These are phyloP conservation scores for Megalops atlanticus DNA, from an alignment of 2,113 vertebrate species.

Conservation along the genomic window DNA sequence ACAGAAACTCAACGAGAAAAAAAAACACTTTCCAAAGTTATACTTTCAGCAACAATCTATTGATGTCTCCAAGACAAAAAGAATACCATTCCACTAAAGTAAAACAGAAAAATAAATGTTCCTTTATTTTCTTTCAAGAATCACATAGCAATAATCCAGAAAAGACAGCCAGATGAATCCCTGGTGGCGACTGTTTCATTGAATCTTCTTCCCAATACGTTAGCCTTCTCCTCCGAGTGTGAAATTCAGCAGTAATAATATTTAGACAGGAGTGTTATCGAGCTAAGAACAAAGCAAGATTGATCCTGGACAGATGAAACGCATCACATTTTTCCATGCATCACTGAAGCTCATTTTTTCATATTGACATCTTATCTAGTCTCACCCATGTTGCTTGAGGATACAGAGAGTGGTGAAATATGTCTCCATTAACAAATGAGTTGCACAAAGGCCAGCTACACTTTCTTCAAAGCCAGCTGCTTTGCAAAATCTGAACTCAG, in stretches of 20 bases:
- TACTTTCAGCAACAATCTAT: background rate
- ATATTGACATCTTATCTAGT: slow-evolving; percentile 28
- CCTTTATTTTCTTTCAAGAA: slow-evolving; percentile 19
- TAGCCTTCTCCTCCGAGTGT: slow-evolving; percentile 5
- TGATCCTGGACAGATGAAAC: slow-evolving; percentile 25
- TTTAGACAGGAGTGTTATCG: slow-evolving; percentile 19
- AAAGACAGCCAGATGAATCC: background rate
- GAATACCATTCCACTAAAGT: background rate
- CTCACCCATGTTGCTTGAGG: background rate
- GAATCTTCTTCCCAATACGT: slow-evolving; percentile 17
- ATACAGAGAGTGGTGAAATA: slow-evolving; percentile 22
- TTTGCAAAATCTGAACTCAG: slow-evolving; percentile 42
- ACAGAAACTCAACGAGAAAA: background rate
- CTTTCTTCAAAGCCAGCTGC: slow-evolving; percentile 44
- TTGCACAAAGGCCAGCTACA: slow-evolving; percentile 30
- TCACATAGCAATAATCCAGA: slow-evolving; percentile 24
- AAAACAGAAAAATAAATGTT: slow-evolving; percentile 9
- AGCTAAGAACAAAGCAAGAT: slow-evolving; percentile 30
- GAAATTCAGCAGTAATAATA: slow-evolving; percentile 29
- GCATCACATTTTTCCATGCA: slow-evolving; percentile 14
- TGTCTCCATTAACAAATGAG: slow-evolving; percentile 38
- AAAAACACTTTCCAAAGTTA: background rate
- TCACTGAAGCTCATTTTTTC: slow-evolving; percentile 1
- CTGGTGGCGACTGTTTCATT: slow-evolving; percentile 11
- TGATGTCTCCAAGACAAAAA: slow-evolving; percentile 2